Evolutionary conservation across 2,888 invertebrate genomes (phyloP), one percentile per base, ranked within the genome.

Genomic region (Ectropis crepuscularia): DNA sequence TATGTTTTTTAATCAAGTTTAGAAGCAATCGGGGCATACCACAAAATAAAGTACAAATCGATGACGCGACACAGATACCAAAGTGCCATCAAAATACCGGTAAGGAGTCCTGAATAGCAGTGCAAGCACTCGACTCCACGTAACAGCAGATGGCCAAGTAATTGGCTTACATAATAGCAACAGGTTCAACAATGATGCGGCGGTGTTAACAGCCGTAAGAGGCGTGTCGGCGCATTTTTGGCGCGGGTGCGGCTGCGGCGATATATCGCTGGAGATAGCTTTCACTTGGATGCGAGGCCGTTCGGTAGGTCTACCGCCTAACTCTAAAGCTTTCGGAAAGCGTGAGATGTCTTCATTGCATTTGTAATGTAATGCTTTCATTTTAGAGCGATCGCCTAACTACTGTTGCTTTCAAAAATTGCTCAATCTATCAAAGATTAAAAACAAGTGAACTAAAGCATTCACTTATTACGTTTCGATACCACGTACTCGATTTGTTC

Each of bases 161-260:
- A 64, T 64, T 60, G 36, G 7, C 47, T 64, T 64, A 41, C 39
- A 50, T 48, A 51, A 64, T 16, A 6, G 45, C 60, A 53, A 57
- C 55, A 48, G 59, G 60, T 57, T 53, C 37, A 45, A 63, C 59
- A 57, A 60, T 59, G 55, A 57, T 60, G 48, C 47, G 53, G 51
- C 55, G 9, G 42, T 16, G 16, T 28, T 28, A 28, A 28, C 16
- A 28, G 12, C 49, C 53, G 39, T 45, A 45, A 47, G 47, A 46
- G 51, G 55, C 46, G 51, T 60, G 55, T 64, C 59, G 60, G 57
- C 64, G 55, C 47, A 49, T 50, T 61, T 60, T 65, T 46, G 58
- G 12, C 53, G 37, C 9, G 57, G 57, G 50, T 51, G 55, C 41
- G 47, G 61, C 39, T 51, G 55, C 41, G 47, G 61, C 39, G 54